Conservation (phyloP, 2,113 vertebrate genomes). For the Hystrix cristata region DNA sequence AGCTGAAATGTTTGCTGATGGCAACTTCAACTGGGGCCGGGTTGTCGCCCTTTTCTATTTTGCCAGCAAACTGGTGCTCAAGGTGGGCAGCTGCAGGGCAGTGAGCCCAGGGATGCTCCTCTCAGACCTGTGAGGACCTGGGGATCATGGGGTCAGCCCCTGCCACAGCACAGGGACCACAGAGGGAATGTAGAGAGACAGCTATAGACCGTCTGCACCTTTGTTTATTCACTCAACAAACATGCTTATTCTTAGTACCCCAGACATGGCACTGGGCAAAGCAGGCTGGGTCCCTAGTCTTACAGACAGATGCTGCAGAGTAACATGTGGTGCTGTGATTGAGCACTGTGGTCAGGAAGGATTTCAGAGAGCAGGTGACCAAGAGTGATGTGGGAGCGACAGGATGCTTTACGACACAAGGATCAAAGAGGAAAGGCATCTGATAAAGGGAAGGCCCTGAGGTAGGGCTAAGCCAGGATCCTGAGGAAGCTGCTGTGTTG, state of each 20-base stretch:
- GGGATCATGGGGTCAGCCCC: not conserved
- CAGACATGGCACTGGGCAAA: not conserved
- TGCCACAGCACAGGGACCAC: not conserved
- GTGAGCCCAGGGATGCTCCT: not conserved
- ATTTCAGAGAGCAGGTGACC: not conserved
- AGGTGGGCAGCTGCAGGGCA: slow-evolving; percentile 80
- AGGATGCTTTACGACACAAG: not conserved
- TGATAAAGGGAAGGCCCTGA: not conserved
- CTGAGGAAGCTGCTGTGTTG: too few relatives aligned
- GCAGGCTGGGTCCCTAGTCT: not conserved
- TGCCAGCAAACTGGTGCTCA: slow-evolving; percentile 93
- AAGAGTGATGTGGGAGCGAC: not conserved
- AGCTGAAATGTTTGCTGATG: slow-evolving; percentile 93
- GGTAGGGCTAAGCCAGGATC: not conserved
- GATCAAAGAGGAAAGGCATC: not conserved
- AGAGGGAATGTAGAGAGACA: not conserved
- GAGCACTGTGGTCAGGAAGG: not conserved
- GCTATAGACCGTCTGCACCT: not conserved
- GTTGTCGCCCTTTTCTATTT: slow-evolving; percentile 96
- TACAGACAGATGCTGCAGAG: not conserved
- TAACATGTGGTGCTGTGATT: not conserved
- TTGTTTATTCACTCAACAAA: not conserved
- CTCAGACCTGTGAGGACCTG: not conserved
- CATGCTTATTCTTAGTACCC: not conserved
- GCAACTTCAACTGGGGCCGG: slow-evolving; percentile 96